A percentile compares a stretch with the other conserved stretches of the same genome.
Evolutionary conservation across 2,113 vertebrate genomes (phyloP).

Genomic region (Chamaetylas fuelleborni): DNA sequence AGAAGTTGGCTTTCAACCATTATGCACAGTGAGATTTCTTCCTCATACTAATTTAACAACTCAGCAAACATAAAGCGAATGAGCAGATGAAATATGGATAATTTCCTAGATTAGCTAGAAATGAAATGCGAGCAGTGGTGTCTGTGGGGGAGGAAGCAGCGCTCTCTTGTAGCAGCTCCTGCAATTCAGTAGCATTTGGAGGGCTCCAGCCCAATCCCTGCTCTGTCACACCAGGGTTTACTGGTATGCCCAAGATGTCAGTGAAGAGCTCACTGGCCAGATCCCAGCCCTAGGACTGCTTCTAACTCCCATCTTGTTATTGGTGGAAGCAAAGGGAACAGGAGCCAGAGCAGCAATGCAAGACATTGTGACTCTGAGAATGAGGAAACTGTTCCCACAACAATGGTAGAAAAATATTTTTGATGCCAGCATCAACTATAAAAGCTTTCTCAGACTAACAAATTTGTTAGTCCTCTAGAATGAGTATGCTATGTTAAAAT

Average conservation of each 20-base stretch:
- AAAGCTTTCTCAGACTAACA: background rate
- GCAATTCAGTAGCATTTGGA: background rate
- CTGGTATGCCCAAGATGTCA: rapidly evolving
- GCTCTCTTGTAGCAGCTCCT: background rate
- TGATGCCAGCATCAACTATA: background rate
- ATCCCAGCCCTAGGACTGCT: background rate
- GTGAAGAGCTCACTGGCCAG: background rate
- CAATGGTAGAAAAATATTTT: slow-evolving; percentile 17
- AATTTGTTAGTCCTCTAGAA: background rate
- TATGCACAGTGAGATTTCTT: background rate
- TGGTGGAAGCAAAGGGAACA: background rate
- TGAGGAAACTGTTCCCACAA: background rate
- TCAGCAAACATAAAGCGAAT: background rate
- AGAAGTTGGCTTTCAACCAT: background rate
- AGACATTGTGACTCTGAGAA: background rate
- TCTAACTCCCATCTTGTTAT: background rate
- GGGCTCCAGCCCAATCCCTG: background rate
- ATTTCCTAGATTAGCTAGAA: background rate
- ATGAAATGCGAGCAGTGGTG: background rate
- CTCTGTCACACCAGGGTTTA: background rate
- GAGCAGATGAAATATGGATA: background rate
- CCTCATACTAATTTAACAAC: background rate
- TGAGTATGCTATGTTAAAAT: background rate
- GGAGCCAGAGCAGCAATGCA: background rate
- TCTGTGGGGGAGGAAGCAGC: background rate